These are phyloP conservation scores for Solenopsis invicta DNA, from an alignment of 1,140 invertebrate genomes.

Conservation along the genomic window DNA sequence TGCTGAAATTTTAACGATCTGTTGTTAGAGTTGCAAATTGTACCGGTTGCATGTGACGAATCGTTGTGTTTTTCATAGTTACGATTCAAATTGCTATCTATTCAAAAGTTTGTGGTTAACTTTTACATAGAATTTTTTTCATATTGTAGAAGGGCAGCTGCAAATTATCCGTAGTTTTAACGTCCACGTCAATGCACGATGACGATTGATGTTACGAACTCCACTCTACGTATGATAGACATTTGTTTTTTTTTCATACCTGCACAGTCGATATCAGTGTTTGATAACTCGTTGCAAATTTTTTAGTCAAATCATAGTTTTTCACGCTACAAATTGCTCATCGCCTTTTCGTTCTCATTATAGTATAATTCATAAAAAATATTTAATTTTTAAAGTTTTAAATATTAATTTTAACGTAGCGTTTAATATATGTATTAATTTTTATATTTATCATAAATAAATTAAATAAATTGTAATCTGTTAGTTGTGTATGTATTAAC, in stretches of 20 bases:
- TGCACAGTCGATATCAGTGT: slow-evolving; percentile 9
- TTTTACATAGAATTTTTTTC: slow-evolving; percentile 13
- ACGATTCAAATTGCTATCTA: not conserved
- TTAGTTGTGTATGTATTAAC: not conserved
- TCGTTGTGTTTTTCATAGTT: slow-evolving; percentile 3
- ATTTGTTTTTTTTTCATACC: slow-evolving; percentile 7
- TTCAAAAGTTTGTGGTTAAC: not conserved
- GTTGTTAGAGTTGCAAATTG: not conserved
- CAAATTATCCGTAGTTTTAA: slow-evolving; percentile 34
- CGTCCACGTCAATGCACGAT: not conserved
- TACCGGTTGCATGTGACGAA: not conserved
- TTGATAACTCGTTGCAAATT: not conserved
- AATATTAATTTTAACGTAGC: not conserved
- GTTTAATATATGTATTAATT: not conserved
- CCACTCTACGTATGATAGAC: slow-evolving; percentile 8
- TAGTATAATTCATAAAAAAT: not conserved
- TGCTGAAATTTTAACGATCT: slow-evolving; percentile 10
- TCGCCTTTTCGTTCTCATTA: not conserved
- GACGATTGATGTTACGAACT: slow-evolving; percentile 19
- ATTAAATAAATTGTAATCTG: slow-evolving; percentile 1
- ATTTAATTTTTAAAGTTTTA: slow-evolving; percentile 4
- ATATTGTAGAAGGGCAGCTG: not conserved
- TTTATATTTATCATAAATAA: not conserved
- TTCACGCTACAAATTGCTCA: not conserved
- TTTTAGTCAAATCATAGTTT: slow-evolving; percentile 7